Evolutionary conservation across 2,113 vertebrate genomes (phyloP).

Genomic region (Gopherus flavomarginatus): DNA sequence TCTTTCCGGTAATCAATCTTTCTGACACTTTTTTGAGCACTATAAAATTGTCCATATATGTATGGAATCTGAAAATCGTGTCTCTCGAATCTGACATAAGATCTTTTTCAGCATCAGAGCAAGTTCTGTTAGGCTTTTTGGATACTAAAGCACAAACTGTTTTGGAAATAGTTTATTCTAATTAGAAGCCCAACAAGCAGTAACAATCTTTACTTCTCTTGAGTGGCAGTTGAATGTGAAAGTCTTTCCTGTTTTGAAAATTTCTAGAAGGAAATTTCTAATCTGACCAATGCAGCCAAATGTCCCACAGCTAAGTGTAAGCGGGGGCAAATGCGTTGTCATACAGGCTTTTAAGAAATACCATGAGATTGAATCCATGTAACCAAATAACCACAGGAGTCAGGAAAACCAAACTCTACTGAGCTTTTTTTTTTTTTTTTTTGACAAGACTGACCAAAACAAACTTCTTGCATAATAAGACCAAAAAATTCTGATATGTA

Average conservation of each 20-base stretch:
- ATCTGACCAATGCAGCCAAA: too few species aligned
- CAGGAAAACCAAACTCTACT: not conserved
- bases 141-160: not conserved
- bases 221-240: not conserved
- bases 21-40: not conserved
- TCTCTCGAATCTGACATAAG: rapidly evolving
- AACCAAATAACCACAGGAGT: not conserved
- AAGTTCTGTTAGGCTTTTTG: not conserved
- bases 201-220: not conserved
- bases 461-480: not conserved
- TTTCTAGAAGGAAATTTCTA: too few species aligned
- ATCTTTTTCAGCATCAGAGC: not conserved
- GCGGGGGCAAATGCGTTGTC: too few species aligned
- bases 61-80: rapidly evolving
- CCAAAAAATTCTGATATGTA: not conserved
- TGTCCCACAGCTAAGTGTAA: too few species aligned
- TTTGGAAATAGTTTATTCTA: not conserved
- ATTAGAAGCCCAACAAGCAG: not conserved
- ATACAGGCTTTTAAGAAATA: not conserved
- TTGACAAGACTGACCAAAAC: not conserved
- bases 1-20: not conserved
- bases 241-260: too few species aligned
- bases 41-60: not conserved
- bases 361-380: too few species aligned
- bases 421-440: not conserved